Evolutionary conservation across 2,797 vertebrate species (phyloP).

Genomic region (Enteromius viviparus): DNA sequence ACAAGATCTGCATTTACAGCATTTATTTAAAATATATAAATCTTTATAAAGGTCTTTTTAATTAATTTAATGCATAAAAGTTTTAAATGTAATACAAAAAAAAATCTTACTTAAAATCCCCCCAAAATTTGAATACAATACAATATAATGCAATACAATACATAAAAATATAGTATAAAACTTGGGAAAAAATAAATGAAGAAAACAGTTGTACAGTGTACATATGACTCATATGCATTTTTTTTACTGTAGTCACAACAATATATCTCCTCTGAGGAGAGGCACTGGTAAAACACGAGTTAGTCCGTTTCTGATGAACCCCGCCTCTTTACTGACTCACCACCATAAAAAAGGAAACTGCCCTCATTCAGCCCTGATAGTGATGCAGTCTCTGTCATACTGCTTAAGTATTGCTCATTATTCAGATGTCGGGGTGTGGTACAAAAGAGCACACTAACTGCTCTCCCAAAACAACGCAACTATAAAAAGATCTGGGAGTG

Average conservation of each 20-base stretch:
- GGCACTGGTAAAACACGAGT: constrained; percentile 55
- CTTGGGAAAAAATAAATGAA: background rate
- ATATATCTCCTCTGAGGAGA: constrained; percentile 35
- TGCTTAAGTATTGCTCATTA: constrained; percentile 65
- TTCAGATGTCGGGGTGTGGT: constrained; percentile 67
- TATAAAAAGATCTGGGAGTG: constrained; percentile 27
- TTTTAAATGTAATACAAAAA: background rate
- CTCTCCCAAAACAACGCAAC: constrained; percentile 18
- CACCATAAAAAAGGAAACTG: constrained; percentile 75
- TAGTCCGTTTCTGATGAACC: constrained; percentile 66
- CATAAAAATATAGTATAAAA: background rate
- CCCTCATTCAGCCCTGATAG: constrained; percentile 67
- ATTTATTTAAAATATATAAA: background rate
- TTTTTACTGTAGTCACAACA: constrained; percentile 30
- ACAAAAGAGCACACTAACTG: background rate
- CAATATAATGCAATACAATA: background rate
- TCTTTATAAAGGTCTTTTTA: background rate
- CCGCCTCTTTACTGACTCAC: constrained; percentile 78
- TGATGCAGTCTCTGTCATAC: constrained; percentile 46
- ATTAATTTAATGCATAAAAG: background rate
- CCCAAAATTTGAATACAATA: background rate
- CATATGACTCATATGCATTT: constrained; percentile 14
- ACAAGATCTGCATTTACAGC: background rate
- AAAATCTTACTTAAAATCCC: background rate
- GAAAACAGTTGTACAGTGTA: background rate